A percentile compares a stretch with the other conserved stretches of the same genome.
Conservation (phyloP, 2,888 invertebrate genomes). For the Congeria kusceri region DNA sequence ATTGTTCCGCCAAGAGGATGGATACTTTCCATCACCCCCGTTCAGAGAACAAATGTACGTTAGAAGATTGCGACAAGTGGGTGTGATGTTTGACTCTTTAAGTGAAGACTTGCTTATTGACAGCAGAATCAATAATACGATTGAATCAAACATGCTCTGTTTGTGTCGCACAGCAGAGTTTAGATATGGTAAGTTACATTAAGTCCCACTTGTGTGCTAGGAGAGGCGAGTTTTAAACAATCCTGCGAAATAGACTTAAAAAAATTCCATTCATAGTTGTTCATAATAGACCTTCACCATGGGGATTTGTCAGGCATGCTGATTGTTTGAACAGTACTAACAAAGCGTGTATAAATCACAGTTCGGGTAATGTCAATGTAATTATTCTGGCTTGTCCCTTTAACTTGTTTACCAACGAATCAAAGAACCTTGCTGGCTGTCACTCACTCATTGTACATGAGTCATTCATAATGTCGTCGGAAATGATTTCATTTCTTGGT, state of each 20-base stretch:
- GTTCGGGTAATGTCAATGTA: too few relatives aligned
- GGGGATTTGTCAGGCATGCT: too few relatives aligned
- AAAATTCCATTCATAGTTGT: too few relatives aligned
- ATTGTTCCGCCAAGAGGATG: neutral
- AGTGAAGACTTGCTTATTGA: constrained; percentile 10
- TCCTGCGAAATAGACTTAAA: too few relatives aligned
- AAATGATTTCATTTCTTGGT: too few relatives aligned
- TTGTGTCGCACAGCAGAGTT: constrained; percentile 11
- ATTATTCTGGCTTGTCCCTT: too few relatives aligned
- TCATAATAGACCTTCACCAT: too few relatives aligned
- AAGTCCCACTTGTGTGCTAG: too few relatives aligned
- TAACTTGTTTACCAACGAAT: neutral
- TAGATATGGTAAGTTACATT: constrained; percentile 2
- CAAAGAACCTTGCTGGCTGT: constrained; percentile 5
- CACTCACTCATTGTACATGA: neutral
- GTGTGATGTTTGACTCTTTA: constrained; percentile 8
- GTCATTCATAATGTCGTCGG: too few relatives aligned
- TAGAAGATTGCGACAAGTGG: constrained; percentile 1
- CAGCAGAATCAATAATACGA: neutral
- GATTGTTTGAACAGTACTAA: too few relatives aligned
- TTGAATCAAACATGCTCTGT: constrained; percentile 8
- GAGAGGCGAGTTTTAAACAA: too few relatives aligned
- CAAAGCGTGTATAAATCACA: too few relatives aligned
- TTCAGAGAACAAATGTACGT: neutral
- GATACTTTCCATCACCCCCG: constrained; percentile 14